These are phyloP conservation scores for Trissolcus basalis DNA, from an alignment of 1,140 invertebrate species.

Conservation along the genomic window DNA sequence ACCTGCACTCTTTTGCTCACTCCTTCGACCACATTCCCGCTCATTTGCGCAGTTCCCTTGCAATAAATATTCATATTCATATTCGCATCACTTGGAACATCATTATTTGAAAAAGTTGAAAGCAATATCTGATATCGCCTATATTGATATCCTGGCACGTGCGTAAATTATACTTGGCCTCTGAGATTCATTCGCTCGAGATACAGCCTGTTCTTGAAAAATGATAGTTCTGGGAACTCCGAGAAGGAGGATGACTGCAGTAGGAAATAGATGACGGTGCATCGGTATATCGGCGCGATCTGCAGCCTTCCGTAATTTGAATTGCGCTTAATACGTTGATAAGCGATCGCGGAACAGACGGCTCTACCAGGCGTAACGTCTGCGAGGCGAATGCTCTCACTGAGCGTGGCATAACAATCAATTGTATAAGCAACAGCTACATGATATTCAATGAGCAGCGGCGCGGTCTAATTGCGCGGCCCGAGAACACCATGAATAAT, in stretches of 20 bases:
- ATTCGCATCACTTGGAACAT: constrained; percentile 11
- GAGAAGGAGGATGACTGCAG: constrained; percentile 43
- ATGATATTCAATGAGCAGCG: constrained; percentile 61
- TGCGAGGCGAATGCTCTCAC: constrained; percentile 66
- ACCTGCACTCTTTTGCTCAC: constrained; percentile 70
- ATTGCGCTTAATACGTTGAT: constrained; percentile 59
- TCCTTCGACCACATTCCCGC: no score
- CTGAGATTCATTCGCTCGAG: no score
- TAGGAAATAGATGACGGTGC: constrained; percentile 52
- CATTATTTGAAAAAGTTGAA: no score
- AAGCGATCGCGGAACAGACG: constrained; percentile 60
- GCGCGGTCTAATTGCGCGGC: constrained; percentile 55
- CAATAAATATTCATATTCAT: no score
- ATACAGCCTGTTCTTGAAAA: no score
- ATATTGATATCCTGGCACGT: no score
- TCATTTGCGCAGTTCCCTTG: no score
- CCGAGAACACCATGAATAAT: constrained; percentile 56
- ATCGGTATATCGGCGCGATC: constrained; percentile 51
- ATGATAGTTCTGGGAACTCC: constrained; percentile 34
- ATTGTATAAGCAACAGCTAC: constrained; percentile 70
- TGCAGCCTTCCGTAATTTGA: constrained; percentile 52
- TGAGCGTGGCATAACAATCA: constrained; percentile 70
- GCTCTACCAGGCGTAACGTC: constrained; percentile 59
- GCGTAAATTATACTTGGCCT: no score
- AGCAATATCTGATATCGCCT: no score